Base-by-base conservation (phyloP, 92 coral and sea anemone species). In the Zoanthus sociatus region DNA sequence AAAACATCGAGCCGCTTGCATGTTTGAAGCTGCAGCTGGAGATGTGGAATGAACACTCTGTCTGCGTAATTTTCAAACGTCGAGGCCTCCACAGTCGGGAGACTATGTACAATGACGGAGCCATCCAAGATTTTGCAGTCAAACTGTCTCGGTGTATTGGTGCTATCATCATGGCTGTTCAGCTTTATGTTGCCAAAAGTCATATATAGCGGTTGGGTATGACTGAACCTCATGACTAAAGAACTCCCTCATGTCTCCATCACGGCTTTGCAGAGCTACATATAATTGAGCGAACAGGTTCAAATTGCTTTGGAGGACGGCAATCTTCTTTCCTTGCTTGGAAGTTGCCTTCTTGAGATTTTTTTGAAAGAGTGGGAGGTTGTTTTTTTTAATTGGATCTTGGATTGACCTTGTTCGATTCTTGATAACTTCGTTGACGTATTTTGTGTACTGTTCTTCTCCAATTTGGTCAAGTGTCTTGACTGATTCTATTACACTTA, bases 101-200 rank as follows among this genome's bases (percentile, higher is more conserved):
- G 85, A 54, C 86, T 78, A 58, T 92, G 95, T 61, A 86, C 92
- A 26, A 89, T 37, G 7, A 86, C 89, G 8, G 94, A 86, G 9
- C 94, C 90, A 87, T 90, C 95, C 73, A 90, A 76, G 87, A 92
- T 69, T 53, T 82, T 87, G 90, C 87, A 78, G 85, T 89, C 91
- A 86, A 87, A 84, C 21, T 69, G 82, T 31, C 66, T 69, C 33
- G 94, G 92, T 16, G 84, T 61, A 46, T 79, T 64, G 37, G 15
- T 37, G 67, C 67, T 60, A 31, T 83, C n/a, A 20, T 33, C 87
- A 66, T 68, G 69, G 56, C 69, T 51, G 9, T 54, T 14, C 5
- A 72, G 79, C 81, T 50, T 16, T 11, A 90, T 79, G 50, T 87
- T 90, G 11, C 92, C 93, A 72, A 51, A 88, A 26, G 64, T 92